Evolutionary conservation across 2,797 vertebrate species (phyloP).

Genomic region (Heteromormyrus szaboi): DNA sequence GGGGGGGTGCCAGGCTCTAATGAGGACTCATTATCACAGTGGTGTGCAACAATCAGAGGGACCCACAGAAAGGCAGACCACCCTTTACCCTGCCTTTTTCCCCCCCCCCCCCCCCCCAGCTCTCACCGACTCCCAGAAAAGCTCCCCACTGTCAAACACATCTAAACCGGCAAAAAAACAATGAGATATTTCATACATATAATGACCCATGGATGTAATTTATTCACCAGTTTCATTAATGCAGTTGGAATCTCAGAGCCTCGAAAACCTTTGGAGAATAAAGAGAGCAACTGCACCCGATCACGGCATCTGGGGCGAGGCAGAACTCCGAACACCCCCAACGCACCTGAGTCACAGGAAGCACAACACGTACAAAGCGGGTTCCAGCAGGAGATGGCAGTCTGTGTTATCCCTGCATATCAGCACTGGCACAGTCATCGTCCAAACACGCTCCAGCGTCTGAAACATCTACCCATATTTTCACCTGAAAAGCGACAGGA

Average conservation of each 20-base stretch:
- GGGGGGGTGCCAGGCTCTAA: slow-evolving; percentile 31
- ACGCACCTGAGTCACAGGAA: slow-evolving; percentile 25
- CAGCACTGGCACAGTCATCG: not conserved
- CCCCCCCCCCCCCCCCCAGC: not conserved
- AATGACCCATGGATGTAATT: not conserved
- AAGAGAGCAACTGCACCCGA: not conserved
- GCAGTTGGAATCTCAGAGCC: not conserved
- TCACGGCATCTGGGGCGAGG: not conserved
- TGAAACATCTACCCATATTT: not conserved
- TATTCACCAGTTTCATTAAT: not conserved
- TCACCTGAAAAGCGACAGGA: not conserved
- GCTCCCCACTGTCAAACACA: not conserved
- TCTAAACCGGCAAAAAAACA: not conserved
- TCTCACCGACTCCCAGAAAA: not conserved
- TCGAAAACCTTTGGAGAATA: not conserved
- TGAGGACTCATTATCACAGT: slow-evolving; percentile 38
- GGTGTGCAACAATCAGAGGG: not conserved
- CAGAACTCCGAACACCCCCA: not conserved
- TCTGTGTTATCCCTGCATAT: not conserved
- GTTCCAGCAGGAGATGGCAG: not conserved
- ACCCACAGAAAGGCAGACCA: not conserved
- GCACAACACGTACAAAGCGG: not conserved
- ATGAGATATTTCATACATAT: not conserved
- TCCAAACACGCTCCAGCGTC: not conserved
- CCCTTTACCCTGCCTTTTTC: slow-evolving; percentile 20